Percentiles rank a stretch among this genome's conserved stretches.
Conservation (phyloP, 2,888 invertebrate genomes). For the Nomada fucata region DNA sequence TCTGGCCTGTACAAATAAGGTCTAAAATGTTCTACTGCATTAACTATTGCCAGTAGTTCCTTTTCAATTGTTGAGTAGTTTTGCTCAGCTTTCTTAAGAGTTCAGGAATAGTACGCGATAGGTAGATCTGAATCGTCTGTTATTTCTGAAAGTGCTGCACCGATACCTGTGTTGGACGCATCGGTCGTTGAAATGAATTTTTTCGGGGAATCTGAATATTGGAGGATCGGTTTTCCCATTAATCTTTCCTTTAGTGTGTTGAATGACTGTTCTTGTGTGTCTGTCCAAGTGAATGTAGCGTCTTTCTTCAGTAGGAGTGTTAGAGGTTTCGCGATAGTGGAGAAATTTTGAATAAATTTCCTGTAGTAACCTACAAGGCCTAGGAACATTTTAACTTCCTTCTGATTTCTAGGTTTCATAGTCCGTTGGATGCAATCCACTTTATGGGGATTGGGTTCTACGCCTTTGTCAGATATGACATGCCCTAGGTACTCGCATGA, state of each 20-base stretch:
- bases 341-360: slow-evolving; percentile 51
- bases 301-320: slow-evolving; percentile 39
- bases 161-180: slow-evolving; percentile 16
- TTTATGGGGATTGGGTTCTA: slow-evolving; percentile 3
- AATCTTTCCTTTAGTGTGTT: not conserved
- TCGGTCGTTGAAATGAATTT: not conserved
- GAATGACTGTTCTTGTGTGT: not conserved
- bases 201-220: slow-evolving; percentile 1
- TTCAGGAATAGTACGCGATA: slow-evolving; percentile 6
- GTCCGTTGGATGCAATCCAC: not conserved
- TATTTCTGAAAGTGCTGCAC: slow-evolving; percentile 1
- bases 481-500: slow-evolving; percentile 9
- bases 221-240: not conserved
- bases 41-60: not conserved
- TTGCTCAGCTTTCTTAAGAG: not conserved
- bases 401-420: slow-evolving; percentile 9
- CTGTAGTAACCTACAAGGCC: slow-evolving; percentile 30
- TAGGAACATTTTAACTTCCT: not conserved
- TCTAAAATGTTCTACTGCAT: not conserved
- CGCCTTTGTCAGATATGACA: not conserved
- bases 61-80: slow-evolving; percentile 8
- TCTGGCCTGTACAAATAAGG: slow-evolving; percentile 2
- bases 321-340: slow-evolving; percentile 37
- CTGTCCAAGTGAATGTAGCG: slow-evolving; percentile 11
- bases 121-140: slow-evolving; percentile 8